Base-by-base conservation (phyloP, 2,888 invertebrate species). In the Synergus japonicus region DNA sequence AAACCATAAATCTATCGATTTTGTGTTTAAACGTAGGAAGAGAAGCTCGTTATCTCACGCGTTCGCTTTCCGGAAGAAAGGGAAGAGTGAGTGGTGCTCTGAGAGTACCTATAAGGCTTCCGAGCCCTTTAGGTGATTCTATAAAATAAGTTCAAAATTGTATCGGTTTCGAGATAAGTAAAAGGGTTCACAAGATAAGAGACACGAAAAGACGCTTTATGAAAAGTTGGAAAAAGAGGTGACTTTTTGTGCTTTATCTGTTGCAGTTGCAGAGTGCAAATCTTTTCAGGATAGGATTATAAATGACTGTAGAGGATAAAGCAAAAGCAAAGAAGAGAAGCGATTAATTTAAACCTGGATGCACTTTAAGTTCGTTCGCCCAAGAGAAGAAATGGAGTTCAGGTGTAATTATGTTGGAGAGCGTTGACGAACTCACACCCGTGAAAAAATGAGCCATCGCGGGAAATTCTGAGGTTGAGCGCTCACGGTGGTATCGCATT, bases 1-100 rank as follows among this genome's bases (percentile, higher is more conserved):
- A 64, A 41, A 64, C 64, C 37, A 64, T 64, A 64, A 64, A 64
- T 64, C 64, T 64, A 64, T 64, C 64, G 64, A 64, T 64, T 64
- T 37, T 64, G 41, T 12, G 37, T 41, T 64, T 64, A 64, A 64
- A 64, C 64, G 64, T 13, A 63, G 29, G n/a, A 63, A 63, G 63
- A 64, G 64, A 64, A 29, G 64, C 37, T 64, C 64, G 13, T 64
- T 64, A 64, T 37, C 64, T 37, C 64, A 64, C 64, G 64, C 29
- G 29, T 64, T 64, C 64, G 15, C 13, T 29, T 64, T 64, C 64
- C 15, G 64, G 64, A 64, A 64, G 64, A 64, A 64, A 64, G 64
- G 1, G 1, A 64, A n/a, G 64, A 64, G 37, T 37, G 64, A 29
- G 37, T 41, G 37, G 15, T 15, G 63, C 13, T 63, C 13, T 63